Percentiles rank a stretch among this genome's conserved stretches.
phyloP scores from a whole-genome alignment of 2,797 vertebrate species.

The Distichodus sexfasciatus region DNA sequence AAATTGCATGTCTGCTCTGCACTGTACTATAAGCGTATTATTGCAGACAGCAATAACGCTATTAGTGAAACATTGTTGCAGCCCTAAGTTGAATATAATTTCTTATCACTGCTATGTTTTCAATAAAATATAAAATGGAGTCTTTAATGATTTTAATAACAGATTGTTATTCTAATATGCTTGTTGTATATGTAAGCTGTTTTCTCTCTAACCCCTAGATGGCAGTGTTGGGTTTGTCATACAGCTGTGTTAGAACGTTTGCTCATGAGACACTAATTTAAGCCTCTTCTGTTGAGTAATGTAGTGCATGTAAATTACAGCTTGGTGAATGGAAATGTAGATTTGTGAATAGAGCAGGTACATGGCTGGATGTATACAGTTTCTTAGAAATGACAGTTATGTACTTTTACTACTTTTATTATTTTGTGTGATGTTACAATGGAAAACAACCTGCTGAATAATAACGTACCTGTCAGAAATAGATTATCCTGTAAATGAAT shows the following conservation, averaged over 20 bases:
- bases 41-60: neutral
- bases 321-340: too few relatives aligned
- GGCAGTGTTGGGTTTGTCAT: slow-evolving; percentile 13
- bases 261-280: neutral
- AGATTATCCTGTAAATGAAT: too few relatives aligned
- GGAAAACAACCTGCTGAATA: too few relatives aligned
- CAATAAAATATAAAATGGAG: neutral
- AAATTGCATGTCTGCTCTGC: too few relatives aligned
- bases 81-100: neutral
- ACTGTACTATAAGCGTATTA: too few relatives aligned
- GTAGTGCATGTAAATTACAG: too few relatives aligned
- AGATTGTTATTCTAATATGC: neutral
- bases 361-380: too few relatives aligned
- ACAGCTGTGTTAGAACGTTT: neutral
- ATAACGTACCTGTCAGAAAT: too few relatives aligned
- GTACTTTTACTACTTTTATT: too few relatives aligned
- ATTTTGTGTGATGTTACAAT: too few relatives aligned
- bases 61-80: neutral
- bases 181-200: neutral
- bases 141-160: neutral
- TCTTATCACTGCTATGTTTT: neutral
- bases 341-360: too few relatives aligned
- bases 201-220: slow-evolving; percentile 4
- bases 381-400: too few relatives aligned
- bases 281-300: neutral